Evolutionary conservation across 1,140 invertebrate species (phyloP), one percentile per base, ranked within the genome.

Genomic region (Gerris buenoi): DNA sequence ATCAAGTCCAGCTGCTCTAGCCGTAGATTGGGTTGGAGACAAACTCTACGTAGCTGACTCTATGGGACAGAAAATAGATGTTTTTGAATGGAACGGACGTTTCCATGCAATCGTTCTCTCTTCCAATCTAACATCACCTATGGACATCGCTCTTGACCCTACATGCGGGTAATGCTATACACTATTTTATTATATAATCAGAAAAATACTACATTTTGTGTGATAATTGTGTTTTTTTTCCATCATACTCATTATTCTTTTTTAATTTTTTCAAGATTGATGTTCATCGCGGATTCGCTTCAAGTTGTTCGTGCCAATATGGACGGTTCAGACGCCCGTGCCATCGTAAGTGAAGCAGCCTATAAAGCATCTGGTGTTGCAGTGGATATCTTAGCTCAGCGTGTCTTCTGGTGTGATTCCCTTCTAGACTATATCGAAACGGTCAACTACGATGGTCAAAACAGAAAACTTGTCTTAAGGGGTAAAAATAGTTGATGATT

Each of bases 341-440:
- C 89, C 0, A 88, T 96, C n/a, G 89, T 96, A 0, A 90, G 88
- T 0, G 91, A 93, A 75, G 90, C 91, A 0, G 89, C 93, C 0
- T 95, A 95, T 75, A 91, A 90, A 79, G 93, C 90, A 1, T 89
- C 87, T 23, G 93, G 90, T 56, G 83, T 96, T 0, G 84, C 91
- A 0, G 85, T 91, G 0, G 93, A 93, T 77, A 88, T 92, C 3
- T 89, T 96, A 3, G 86, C 88, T 0, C 86, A 89, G 74, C 80
- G 94, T 46, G 84, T 99, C 10, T 97, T 94, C 77, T 99, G 96
- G 91, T 97, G 93, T 72, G 96, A 98, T 77, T 91, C 91, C 0
- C 80, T 97, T 3, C 77, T 98, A 46, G 95, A 98, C 78, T 98
- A 97, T 75, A 98, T 99, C 69, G 96, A 98, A 75, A 96, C 93